Evolutionary conservation across 2,797 vertebrate species (phyloP).

Genomic region (Myotis pilosus): DNA sequence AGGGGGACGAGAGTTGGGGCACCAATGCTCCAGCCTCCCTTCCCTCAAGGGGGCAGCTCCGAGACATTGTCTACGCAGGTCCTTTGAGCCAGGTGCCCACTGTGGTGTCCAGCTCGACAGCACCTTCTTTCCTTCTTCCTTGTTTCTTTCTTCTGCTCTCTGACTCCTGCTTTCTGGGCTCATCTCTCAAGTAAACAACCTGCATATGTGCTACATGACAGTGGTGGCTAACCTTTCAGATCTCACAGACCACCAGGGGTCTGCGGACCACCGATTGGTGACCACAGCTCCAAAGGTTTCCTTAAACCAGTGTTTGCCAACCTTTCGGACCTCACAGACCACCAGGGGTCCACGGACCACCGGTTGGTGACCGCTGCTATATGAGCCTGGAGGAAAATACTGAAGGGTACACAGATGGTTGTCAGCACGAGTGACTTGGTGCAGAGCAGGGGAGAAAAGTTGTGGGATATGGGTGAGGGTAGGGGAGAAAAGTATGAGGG

Average conservation of each 20-base stretch:
- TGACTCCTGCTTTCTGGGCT: neutral
- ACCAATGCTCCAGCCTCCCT: neutral
- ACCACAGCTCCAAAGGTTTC: too few relatives aligned
- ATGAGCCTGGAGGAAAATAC: neutral
- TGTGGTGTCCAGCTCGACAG: neutral
- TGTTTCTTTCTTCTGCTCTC: neutral
- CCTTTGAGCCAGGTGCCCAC: neutral
- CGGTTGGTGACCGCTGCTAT: too few relatives aligned
- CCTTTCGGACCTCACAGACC: too few relatives aligned
- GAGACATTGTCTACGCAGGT: accelerated
- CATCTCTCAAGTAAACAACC: neutral
- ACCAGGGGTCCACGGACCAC: too few relatives aligned
- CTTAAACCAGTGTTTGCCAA: too few relatives aligned
- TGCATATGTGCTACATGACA: too few relatives aligned
- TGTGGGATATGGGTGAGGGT: neutral
- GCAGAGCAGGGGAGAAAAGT: neutral
- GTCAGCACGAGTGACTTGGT: neutral
- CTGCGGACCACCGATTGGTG: too few relatives aligned
- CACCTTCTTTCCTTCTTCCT: neutral
- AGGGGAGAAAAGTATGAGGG: neutral
- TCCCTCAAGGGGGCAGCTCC: neutral
- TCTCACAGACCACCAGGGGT: too few relatives aligned
- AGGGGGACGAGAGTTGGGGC: neutral
- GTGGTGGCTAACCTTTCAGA: too few relatives aligned
- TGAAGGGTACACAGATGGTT: neutral